phyloP scores from a whole-genome alignment of 2,113 vertebrate species.

The Anoplopoma fimbria region DNA sequence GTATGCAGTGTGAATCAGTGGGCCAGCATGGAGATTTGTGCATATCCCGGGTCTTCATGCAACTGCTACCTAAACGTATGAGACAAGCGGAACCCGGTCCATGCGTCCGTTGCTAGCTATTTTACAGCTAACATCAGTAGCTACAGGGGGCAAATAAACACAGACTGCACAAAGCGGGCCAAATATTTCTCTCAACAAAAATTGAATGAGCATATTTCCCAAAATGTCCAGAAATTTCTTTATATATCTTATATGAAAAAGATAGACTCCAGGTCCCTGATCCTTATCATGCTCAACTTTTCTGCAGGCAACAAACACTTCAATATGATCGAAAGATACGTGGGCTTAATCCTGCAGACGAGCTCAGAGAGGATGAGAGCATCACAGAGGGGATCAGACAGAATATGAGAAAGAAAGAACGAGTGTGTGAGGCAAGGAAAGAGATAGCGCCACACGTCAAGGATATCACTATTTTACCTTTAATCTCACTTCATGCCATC shows the following conservation, averaged over 20 bases:
- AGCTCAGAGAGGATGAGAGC: constrained; percentile 9
- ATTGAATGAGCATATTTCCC: neutral
- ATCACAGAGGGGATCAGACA: constrained; percentile 27
- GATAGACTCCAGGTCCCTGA: neutral
- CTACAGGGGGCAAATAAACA: neutral
- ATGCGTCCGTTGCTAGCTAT: neutral
- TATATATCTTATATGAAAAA: neutral
- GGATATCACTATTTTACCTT: neutral
- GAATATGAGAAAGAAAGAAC: neutral
- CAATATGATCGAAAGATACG: constrained; percentile 4
- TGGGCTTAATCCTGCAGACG: neutral
- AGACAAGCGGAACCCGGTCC: neutral
- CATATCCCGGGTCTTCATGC: neutral
- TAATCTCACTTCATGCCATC: constrained; percentile 9
- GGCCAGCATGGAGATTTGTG: neutral
- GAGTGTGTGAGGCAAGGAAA: neutral
- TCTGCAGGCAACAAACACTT: neutral
- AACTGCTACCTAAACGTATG: neutral
- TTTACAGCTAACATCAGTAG: neutral
- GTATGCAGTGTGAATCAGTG: neutral
- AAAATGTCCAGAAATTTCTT: neutral
- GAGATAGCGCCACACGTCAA: constrained; percentile 1
- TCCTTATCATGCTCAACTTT: neutral
- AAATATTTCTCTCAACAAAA: neutral
- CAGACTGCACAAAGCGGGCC: too few species aligned